Evolutionary conservation across 2,888 invertebrate genomes (phyloP).

Genomic region (Diabrotica balteata): DNA sequence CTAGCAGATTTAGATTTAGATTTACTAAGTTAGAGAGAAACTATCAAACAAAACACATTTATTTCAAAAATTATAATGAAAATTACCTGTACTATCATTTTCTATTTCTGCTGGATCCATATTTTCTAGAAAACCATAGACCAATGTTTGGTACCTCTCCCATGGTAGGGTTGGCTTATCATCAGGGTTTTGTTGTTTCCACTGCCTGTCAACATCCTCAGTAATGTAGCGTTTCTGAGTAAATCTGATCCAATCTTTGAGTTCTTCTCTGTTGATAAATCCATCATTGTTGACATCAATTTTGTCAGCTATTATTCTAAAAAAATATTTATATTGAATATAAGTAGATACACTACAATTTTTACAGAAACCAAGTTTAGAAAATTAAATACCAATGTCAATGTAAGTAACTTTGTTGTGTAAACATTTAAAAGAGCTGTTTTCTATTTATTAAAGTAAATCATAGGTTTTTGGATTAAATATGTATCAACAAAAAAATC

Average conservation of each 20-base stretch:
- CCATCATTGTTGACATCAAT: conserved; percentile 89
- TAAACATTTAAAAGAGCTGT: too few relatives aligned
- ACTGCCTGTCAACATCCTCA: conserved; percentile 92
- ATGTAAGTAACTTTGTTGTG: too few relatives aligned
- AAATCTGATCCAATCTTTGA: conserved; percentile 95
- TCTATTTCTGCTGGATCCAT: conserved; percentile 72
- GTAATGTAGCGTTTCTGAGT: conserved; percentile 92
- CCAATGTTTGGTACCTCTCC: conserved; percentile 81
- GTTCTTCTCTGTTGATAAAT: conserved; percentile 82
- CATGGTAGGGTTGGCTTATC: conserved; percentile 79
- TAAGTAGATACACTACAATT: too few relatives aligned
- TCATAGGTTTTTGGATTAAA: too few relatives aligned
- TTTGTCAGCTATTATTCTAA: conserved; percentile 88
- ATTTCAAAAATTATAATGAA: too few relatives aligned
- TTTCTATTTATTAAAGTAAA: too few relatives aligned
- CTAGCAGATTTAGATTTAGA: too few relatives aligned
- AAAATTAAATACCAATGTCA: too few relatives aligned
- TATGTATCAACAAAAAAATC: too few relatives aligned
- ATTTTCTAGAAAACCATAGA: conserved; percentile 90
- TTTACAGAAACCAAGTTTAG: too few relatives aligned
- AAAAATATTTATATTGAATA: conserved; percentile 46
- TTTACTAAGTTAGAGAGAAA: too few relatives aligned
- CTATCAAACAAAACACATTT: too few relatives aligned
- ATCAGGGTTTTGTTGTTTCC: conserved; percentile 88
- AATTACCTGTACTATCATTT: conserved; percentile 66